phyloP scores from a whole-genome alignment of 1,140 invertebrate genomes.

The Asobara japonica region DNA sequence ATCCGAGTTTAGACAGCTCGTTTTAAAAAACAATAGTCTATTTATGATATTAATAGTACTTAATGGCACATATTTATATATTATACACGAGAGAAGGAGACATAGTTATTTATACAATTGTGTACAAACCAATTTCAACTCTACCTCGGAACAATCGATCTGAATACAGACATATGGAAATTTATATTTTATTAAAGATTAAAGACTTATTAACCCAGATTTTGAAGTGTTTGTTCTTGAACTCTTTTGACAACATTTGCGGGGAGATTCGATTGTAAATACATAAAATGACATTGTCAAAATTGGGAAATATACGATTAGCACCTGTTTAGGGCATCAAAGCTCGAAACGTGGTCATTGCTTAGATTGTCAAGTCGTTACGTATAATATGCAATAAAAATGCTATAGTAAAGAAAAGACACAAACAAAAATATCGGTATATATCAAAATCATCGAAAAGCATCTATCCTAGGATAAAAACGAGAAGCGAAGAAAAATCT shows the following conservation, averaged over 20 bases:
- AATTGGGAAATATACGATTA: no score
- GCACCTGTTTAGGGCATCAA: no score
- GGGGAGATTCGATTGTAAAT: background rate
- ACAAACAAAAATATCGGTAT: no score
- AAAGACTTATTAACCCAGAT: conserved; percentile 1
- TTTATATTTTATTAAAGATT: conserved; percentile 3
- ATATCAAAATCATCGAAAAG: no score
- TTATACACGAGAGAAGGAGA: background rate
- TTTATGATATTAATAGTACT: background rate
- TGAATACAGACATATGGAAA: background rate
- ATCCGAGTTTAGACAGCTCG: background rate
- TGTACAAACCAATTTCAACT: background rate
- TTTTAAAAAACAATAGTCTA: background rate
- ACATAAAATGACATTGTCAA: no score
- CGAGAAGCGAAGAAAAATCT: no score
- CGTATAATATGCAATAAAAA: no score
- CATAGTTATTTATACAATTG: background rate
- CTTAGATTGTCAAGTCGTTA: no score
- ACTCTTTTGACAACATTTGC: background rate
- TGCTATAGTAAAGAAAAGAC: no score
- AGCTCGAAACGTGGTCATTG: no score
- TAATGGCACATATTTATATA: background rate
- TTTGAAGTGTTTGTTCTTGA: background rate
- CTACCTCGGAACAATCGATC: background rate
- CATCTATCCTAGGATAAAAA: no score